Base-by-base conservation (phyloP, 2,797 vertebrate species). In the Sciurus vulgaris region DNA sequence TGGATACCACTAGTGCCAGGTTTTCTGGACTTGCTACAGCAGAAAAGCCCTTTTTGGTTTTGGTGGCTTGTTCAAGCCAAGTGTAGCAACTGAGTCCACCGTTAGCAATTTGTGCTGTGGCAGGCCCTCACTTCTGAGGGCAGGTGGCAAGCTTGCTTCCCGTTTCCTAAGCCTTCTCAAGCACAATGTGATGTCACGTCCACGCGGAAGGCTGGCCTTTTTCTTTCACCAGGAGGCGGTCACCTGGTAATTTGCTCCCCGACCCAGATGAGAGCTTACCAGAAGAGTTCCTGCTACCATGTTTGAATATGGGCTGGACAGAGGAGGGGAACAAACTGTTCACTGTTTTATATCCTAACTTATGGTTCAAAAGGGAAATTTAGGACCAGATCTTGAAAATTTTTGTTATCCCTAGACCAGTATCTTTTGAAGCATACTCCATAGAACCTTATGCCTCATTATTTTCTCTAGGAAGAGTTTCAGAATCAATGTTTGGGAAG, bases 91-190 rank as follows among this genome's bases (percentile, higher is more conserved):
- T 10, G 14, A 47, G 44, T 79, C 67, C 33, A 14, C 7, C 9
- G 2, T 0, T 13, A 26, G 35, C 30, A 15, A 5, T 30, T 56
- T 63, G 33, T n/a, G 41, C 41, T 3, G 3, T 6, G 47, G 12
- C 54, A 13, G 9, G 7, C 49, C 28, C 18, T 41, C 6, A 4
- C 30, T 77, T 54, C 41, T 11, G 54, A 76, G 51, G 82, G 24
- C 47, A 86, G 44, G 22, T 74, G 93, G 44, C 38, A 49, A 49
- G 14, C 22, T 63, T 9, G 38, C 49, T 77, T 41, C 38, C 41
- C 3, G n/a, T 47, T 78, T 95, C 41, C 33, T 30, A 65, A 89
- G 59, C 17, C 49, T 93, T 79, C 20, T 61, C 81, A 56, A 54
- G 51, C 18, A 24, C 44, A n/a, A 22, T 10, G n/a, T 20, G 35